Percentiles rank a stretch among this genome's conserved stretches.
phyloP scores from a whole-genome alignment of 2,797 vertebrate species.

The Aldrovandia affinis region DNA sequence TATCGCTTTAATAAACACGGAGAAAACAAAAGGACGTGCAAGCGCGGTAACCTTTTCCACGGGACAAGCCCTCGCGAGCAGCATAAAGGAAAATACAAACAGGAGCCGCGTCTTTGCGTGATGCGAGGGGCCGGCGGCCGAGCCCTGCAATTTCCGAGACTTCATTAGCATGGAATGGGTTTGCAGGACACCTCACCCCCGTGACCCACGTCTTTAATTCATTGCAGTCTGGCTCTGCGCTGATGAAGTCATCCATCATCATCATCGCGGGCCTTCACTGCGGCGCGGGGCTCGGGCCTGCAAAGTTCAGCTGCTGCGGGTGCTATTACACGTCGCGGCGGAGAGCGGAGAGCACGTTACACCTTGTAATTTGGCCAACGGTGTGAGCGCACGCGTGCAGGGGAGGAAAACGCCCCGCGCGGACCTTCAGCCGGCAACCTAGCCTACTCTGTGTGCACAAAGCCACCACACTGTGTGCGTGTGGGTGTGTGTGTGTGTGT shows the following conservation, averaged over 20 bases:
- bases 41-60: background rate
- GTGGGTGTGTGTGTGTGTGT: background rate
- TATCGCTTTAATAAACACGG: conserved; percentile 35
- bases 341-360: conserved; percentile 74
- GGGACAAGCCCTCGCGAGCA: background rate
- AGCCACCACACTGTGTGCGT: background rate
- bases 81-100: conserved; percentile 25
- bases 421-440: background rate
- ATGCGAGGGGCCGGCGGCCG: conserved; percentile 60
- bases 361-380: conserved; percentile 75
- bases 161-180: conserved; percentile 80
- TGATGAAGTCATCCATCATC: conserved; percentile 86
- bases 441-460: background rate
- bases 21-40: conserved; percentile 15
- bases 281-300: conserved; percentile 59
- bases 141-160: conserved; percentile 71
- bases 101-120: conserved; percentile 48
- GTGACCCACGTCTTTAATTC: conserved; percentile 74
- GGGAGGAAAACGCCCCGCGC: conserved; percentile 29
- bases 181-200: conserved; percentile 68
- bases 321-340: conserved; percentile 68
- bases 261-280: conserved; percentile 37
- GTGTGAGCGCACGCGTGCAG: conserved; percentile 54
- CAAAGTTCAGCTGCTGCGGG: conserved; percentile 74
- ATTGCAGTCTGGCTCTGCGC: conserved; percentile 63